These are phyloP conservation scores for Belgica antarctica DNA, from an alignment of 2,888 invertebrate species.

Conservation along the genomic window DNA sequence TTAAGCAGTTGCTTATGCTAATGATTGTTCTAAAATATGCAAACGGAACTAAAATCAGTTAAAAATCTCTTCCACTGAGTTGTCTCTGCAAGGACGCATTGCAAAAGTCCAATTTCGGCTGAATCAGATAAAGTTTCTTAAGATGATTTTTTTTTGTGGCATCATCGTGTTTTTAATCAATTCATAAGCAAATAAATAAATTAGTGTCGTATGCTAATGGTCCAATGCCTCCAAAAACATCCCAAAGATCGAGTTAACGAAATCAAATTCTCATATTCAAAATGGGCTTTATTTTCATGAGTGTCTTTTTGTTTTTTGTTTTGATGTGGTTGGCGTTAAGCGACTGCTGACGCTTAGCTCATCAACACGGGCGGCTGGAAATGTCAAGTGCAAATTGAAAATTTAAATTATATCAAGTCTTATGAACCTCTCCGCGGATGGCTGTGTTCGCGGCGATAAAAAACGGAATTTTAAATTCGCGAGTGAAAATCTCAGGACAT, in stretches of 20 bases:
- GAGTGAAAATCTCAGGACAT: too few species aligned
- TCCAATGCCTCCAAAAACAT: too few species aligned
- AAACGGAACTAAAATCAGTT: too few species aligned
- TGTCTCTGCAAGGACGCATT: too few species aligned
- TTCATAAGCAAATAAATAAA: slow-evolving; percentile 12
- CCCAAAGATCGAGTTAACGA: neutral
- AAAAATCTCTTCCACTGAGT: too few species aligned
- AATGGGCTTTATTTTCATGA: neutral
- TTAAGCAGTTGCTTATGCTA: too few species aligned
- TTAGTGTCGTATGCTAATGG: slow-evolving; percentile 8
- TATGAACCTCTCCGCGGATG: neutral
- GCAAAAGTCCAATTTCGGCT: too few species aligned
- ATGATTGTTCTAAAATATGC: too few species aligned
- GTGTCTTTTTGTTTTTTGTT: neutral
- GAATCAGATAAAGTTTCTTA: neutral
- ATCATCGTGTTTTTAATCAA: slow-evolving; percentile 7
- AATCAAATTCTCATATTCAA: slow-evolving; percentile 10
- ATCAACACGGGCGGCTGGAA: slow-evolving; percentile 12
- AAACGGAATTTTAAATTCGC: too few species aligned
- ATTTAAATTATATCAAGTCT: slow-evolving; percentile 14
- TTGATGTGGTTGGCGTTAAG: too few species aligned
- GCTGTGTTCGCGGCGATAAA: neutral
- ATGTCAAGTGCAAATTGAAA: slow-evolving; percentile 32
- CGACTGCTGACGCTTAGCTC: too few species aligned
- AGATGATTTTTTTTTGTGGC: neutral